Evolutionary conservation across 2,113 vertebrate genomes (phyloP).

Genomic region (Thamnaconus septentrionalis): DNA sequence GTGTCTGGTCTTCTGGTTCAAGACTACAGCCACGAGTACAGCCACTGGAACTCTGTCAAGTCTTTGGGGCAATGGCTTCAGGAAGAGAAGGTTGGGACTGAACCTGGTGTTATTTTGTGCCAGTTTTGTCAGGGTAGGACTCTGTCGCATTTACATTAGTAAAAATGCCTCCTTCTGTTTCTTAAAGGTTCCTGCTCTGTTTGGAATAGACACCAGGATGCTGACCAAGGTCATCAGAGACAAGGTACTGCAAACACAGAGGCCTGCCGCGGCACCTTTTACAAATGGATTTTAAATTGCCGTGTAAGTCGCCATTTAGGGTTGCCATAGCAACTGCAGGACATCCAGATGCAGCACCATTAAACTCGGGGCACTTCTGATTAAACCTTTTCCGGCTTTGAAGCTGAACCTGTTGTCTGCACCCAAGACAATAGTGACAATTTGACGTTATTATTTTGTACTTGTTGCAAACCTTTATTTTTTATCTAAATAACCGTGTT

Average conservation of each 20-base stretch:
- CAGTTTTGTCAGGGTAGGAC: neutral
- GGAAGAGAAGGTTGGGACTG: constrained; percentile 84
- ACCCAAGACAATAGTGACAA: no score
- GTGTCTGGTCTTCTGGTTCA: constrained; percentile 90
- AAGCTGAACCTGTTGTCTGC: no score
- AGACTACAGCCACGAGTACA: constrained; percentile 89
- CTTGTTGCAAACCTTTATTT: no score
- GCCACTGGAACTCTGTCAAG: constrained; percentile 91
- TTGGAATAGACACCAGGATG: constrained; percentile 94
- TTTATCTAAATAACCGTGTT: no score
- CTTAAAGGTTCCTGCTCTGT: constrained; percentile 88
- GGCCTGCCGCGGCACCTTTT: neutral
- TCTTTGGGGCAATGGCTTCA: constrained; percentile 88
- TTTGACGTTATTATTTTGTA: no score
- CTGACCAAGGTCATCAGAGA: constrained; percentile 91
- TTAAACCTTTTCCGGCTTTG: no score
- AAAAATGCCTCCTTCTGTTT: constrained; percentile 33
- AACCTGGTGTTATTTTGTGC: neutral
- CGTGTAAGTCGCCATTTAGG: neutral
- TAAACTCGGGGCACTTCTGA: no score
- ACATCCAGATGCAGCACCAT: no score
- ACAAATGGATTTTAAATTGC: neutral
- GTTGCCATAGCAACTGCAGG: no score
- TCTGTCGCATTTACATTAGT: neutral
- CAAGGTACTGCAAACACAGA: constrained; percentile 76